phyloP scores from a whole-genome alignment of 2,113 vertebrate species.

The Prunella himalayana region DNA sequence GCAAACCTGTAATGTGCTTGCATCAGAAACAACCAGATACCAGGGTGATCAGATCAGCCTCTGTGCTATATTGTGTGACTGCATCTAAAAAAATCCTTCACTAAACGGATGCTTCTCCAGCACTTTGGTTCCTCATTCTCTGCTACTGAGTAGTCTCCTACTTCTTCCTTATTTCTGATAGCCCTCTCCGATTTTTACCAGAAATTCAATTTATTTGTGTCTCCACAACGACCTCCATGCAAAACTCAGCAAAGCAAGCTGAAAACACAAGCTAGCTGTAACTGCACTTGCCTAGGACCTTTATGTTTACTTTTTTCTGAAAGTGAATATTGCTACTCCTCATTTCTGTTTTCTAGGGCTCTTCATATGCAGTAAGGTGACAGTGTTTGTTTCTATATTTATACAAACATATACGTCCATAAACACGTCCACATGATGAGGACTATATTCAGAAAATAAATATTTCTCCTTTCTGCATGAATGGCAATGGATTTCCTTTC shows the following conservation, averaged over 20 bases:
- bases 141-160: not conserved
- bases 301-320: not conserved
- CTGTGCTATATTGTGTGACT: not conserved
- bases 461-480: not conserved
- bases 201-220: not conserved
- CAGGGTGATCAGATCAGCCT: not conserved
- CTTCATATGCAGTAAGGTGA: not conserved
- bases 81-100: not conserved
- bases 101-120: not conserved
- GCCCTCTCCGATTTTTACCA: not conserved
- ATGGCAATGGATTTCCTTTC: not conserved
- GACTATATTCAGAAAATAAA: not conserved
- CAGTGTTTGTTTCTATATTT: not conserved
- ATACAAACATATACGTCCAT: not conserved
- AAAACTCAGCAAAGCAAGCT: not conserved
- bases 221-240: not conserved
- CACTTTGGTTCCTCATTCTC: not conserved
- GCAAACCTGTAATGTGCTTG: not conserved
- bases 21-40: not conserved
- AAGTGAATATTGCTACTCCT: not conserved
- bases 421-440: not conserved
- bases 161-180: not conserved
- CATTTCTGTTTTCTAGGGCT: not conserved
- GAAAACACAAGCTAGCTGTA: not conserved
- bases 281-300: not conserved